These are phyloP conservation scores for Crematogaster levior DNA, from an alignment of 2,888 invertebrate species.

Conservation along the genomic window DNA sequence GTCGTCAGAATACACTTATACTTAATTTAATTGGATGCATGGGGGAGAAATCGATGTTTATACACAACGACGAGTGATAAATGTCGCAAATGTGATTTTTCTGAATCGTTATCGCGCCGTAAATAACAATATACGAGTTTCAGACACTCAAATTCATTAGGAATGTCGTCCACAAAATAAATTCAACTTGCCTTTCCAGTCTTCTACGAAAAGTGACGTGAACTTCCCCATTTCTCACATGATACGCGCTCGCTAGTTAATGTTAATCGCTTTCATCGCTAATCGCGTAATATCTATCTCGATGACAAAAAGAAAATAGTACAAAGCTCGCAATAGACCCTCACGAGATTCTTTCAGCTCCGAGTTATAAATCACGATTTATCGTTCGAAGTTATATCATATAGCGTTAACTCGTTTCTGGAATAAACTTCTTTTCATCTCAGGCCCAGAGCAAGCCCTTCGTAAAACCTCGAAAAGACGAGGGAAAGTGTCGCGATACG, in stretches of 20 bases:
- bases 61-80: not conserved
- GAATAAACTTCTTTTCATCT: conserved; percentile 23
- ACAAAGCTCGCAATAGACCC: not conserved
- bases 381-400: conserved; percentile 14
- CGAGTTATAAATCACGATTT: conserved; percentile 30
- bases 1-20: not conserved
- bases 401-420: conserved; percentile 25
- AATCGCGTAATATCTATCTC: not conserved
- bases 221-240: not conserved
- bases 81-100: not conserved
- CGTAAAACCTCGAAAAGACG: conserved; percentile 14
- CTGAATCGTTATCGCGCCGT: not conserved
- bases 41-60: not conserved
- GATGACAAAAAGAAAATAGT: not conserved
- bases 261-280: not conserved
- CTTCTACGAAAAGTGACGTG: not conserved
- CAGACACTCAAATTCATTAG: not conserved
- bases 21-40: not conserved
- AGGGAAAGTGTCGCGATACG: not conserved
- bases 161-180: not conserved
- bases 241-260: not conserved
- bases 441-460: not conserved
- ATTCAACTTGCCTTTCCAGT: not conserved
- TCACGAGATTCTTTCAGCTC: not conserved
- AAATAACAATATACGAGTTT: not conserved